Percentiles rank a stretch among this genome's conserved stretches.
Conservation (phyloP, 2,113 vertebrate genomes). For the Hippocampus zosterae region DNA sequence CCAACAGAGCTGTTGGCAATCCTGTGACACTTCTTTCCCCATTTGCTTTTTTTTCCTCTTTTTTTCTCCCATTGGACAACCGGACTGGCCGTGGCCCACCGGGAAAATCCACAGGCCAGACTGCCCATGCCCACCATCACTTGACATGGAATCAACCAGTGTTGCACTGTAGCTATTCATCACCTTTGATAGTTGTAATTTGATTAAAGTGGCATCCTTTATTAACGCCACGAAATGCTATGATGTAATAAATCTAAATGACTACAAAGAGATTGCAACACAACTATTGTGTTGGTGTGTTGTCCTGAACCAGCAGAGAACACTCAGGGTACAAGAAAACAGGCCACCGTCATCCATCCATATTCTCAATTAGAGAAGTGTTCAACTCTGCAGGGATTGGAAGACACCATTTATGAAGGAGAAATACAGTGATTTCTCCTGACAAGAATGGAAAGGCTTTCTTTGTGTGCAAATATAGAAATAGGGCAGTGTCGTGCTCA, state of each 20-base stretch:
- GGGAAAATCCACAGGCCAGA: no score
- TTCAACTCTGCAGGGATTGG: conserved; percentile 37
- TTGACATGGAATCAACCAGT: no score
- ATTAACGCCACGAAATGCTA: background rate
- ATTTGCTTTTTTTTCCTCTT: no score
- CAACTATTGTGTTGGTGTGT: background rate
- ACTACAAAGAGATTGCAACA: background rate
- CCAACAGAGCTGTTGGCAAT: no score
- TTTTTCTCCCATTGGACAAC: no score
- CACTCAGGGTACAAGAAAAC: conserved; percentile 13
- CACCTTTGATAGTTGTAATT: no score
- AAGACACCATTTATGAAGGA: conserved; percentile 51
- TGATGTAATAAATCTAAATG: background rate
- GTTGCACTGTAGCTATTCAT: no score
- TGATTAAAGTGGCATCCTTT: background rate
- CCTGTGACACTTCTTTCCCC: no score
- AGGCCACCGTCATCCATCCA: conserved; percentile 10
- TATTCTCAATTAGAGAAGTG: conserved; percentile 20
- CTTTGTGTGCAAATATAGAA: conserved; percentile 60
- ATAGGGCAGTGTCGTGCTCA: conserved; percentile 59
- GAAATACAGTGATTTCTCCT: conserved; percentile 54
- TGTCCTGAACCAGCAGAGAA: background rate
- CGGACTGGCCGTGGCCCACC: no score
- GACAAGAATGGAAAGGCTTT: conserved; percentile 45
- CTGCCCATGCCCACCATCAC: no score